Percentiles rank a stretch among this genome's conserved stretches.
Conservation (phyloP, 2,113 vertebrate species). For the Stigmatopora argus region DNA sequence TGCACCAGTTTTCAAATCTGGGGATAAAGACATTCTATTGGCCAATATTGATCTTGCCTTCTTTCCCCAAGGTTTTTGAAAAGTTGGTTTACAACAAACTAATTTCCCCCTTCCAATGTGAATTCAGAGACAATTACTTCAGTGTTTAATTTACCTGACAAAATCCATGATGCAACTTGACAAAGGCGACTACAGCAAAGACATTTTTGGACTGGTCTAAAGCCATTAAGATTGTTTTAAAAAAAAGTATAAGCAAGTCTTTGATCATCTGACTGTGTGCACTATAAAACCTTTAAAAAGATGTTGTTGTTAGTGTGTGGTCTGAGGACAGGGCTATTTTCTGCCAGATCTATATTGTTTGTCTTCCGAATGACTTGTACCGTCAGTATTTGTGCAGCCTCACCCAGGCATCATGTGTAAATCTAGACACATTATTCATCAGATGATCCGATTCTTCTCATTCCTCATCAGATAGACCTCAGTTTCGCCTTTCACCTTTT, state of each 20-base stretch:
- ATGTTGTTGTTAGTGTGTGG: slow-evolving; percentile 48
- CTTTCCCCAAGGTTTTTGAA: too few species aligned
- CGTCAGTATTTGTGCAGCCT: slow-evolving; percentile 27
- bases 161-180: too few species aligned
- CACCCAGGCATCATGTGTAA: slow-evolving; percentile 40
- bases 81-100: too few species aligned
- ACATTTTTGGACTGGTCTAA: too few species aligned
- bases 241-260: slow-evolving; percentile 25
- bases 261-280: slow-evolving; percentile 30
- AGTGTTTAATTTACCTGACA: too few species aligned
- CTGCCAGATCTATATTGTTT: slow-evolving; percentile 13
- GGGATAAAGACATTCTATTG: too few species aligned
- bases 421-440: slow-evolving; percentile 40
- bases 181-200: too few species aligned
- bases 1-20: too few species aligned
- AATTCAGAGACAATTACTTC: too few species aligned
- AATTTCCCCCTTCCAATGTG: too few species aligned
- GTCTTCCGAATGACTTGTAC: slow-evolving; percentile 23
- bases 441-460: slow-evolving; percentile 42
- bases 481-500: slow-evolving; percentile 33
- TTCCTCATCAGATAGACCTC: slow-evolving; percentile 43
- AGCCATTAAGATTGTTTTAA: slow-evolving; percentile 12
- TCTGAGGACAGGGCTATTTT: slow-evolving; percentile 19
- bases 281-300: slow-evolving; percentile 24
- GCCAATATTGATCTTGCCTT: too few species aligned